Conservation (phyloP, 1,140 invertebrate genomes). For the Drosophila punjabiensis region DNA sequence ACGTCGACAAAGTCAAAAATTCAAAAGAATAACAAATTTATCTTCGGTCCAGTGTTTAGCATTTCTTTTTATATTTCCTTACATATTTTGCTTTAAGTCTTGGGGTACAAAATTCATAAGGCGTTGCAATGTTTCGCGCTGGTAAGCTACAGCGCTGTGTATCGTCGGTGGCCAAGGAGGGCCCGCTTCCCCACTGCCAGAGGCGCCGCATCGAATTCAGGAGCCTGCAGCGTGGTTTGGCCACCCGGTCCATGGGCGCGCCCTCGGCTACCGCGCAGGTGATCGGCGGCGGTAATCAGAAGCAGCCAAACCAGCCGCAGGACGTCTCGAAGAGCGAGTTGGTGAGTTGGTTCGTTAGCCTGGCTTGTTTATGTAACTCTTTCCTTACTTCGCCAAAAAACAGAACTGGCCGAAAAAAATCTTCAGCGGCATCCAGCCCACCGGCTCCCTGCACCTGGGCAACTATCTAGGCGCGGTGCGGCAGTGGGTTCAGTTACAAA, state of each 20-base stretch:
- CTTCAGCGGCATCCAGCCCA: slow-evolving; percentile 98
- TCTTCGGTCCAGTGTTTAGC: slow-evolving; percentile 1
- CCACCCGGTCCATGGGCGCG: not conserved
- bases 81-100: slow-evolving; percentile 11
- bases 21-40: slow-evolving; percentile 18
- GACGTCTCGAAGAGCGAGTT: not conserved
- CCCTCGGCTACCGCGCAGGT: slow-evolving; percentile 28
- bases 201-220: slow-evolving; percentile 4
- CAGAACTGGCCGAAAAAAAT: slow-evolving; percentile 87
- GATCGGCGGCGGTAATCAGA: not conserved
- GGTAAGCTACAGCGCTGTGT: slow-evolving; percentile 21
- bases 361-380: slow-evolving; percentile 33
- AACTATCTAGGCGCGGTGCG: slow-evolving; percentile 98
- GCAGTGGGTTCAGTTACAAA: slow-evolving; percentile 94
- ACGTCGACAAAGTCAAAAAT: slow-evolving; percentile 35
- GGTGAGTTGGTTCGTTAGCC: not conserved
- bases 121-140: slow-evolving; percentile 61
- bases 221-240: not conserved
- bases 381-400: not conserved
- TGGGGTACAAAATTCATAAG: slow-evolving; percentile 51
- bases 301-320: not conserved
- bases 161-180: slow-evolving; percentile 5
- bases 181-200: not conserved
- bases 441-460: slow-evolving; percentile 96
- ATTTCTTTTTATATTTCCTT: not conserved